phyloP scores from a whole-genome alignment of 2,888 invertebrate species.

The Odontocolon sp. region DNA sequence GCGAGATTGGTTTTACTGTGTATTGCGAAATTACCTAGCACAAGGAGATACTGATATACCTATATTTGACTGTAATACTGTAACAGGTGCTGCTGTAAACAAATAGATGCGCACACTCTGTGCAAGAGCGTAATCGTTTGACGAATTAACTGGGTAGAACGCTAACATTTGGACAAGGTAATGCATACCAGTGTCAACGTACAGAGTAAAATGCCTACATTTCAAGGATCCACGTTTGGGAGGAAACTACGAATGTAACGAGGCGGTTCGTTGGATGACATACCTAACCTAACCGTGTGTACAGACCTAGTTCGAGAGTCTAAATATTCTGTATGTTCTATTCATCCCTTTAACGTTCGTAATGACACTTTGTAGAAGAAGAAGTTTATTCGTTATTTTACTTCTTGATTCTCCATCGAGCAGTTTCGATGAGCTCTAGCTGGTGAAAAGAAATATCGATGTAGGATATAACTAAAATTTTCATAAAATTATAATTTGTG shows the following conservation, averaged over 20 bases:
- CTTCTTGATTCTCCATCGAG: no score
- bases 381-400: no score
- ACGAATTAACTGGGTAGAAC: constrained; percentile 41
- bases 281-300: background rate
- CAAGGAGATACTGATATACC: background rate
- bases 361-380: no score
- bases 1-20: background rate
- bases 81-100: background rate
- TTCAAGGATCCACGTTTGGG: constrained; percentile 50
- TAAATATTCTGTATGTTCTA: no score
- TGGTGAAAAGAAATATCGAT: no score
- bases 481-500: no score
- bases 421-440: no score
- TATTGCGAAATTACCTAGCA: background rate
- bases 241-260: constrained; percentile 28
- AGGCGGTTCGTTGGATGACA: background rate
- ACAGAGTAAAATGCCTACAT: constrained; percentile 16
- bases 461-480: no score
- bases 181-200: constrained; percentile 31
- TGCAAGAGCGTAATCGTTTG: constrained; percentile 52
- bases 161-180: constrained; percentile 53
- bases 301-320: background rate
- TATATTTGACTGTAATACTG: constrained; percentile 1
- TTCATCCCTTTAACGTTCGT: no score
- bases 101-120: background rate